Conservation (phyloP, 37 sponge, comb jelly and placozoan species). For the Beroe forskalii region DNA sequence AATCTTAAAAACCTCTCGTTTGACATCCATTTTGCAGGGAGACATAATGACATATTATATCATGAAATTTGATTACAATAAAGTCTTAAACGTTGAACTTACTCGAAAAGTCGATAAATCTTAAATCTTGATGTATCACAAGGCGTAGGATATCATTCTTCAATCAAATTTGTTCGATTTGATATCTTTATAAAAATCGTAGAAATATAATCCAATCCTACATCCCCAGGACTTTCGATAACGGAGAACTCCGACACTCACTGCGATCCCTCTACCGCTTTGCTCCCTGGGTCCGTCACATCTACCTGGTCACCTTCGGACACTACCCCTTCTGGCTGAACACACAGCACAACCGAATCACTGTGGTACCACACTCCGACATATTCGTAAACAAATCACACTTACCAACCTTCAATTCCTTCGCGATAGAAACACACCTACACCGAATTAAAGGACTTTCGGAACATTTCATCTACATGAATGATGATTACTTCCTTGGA, state of each 20-base stretch:
- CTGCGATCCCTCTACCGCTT: slow-evolving; percentile 84
- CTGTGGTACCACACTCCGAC: slow-evolving; percentile 86
- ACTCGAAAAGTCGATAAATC: no score
- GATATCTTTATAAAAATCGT: no score
- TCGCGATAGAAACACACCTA: slow-evolving; percentile 91
- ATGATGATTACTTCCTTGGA: slow-evolving; percentile 98
- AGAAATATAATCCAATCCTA: no score
- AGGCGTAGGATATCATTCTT: no score
- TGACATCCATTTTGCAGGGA: no score
- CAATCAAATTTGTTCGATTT: no score
- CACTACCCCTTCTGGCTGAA: slow-evolving; percentile 98
- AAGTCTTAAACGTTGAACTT: no score
- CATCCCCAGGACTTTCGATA: neutral
- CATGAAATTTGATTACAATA: no score
- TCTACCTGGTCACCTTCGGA: slow-evolving; percentile 95
- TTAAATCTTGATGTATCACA: no score
- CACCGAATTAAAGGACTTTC: slow-evolving; percentile 88
- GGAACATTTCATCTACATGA: slow-evolving; percentile 87
- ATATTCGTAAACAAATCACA: slow-evolving; percentile 88
- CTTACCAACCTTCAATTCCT: slow-evolving; percentile 96
- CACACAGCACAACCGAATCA: slow-evolving; percentile 81
- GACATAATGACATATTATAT: no score
- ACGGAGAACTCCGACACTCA: slow-evolving; percentile 87
- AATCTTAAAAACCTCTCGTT: no score
- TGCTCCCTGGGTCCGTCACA: slow-evolving; percentile 96